Base-by-base conservation (phyloP, 2,797 vertebrate genomes). In the Alcedo atthis region DNA sequence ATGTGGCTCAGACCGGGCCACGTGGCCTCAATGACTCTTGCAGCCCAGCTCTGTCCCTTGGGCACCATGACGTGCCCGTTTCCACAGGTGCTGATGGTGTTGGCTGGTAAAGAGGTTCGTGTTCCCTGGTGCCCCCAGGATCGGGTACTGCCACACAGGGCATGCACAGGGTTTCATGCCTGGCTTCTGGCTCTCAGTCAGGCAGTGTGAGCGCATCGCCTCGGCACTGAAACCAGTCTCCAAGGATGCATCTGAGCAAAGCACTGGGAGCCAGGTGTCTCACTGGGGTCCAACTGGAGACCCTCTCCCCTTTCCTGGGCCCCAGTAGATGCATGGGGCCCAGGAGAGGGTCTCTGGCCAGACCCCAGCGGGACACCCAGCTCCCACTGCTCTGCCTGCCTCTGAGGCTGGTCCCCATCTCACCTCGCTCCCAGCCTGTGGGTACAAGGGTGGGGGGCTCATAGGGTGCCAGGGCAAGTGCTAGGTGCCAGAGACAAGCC, bases 351-450 rank as follows among this genome's bases (percentile, higher is more conserved):
- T 81, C 54, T 57, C 67, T 5, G 16, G 42, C 3, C 2, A 3
- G 55, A 42, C 8, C 43, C 43, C 4, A 0, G 30, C 0, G 0
- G 28, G 54, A 64, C 2, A 8, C 35, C 15, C 0, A 0, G 43
- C 26, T 71, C 45, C 19, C 32, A 51, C 13, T 1, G 18, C 8
- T 32, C 51, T 0, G 0, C 48, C 22, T 24, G 46, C 70, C 46
- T 20, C 25, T 7, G 57, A 48, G 21, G 16, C 37, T 4, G 4
- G 33, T 3, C 2, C 64, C 53, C 35, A 55, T 1, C n/a, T 48
- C 48, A 25, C 26, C 48, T 77, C 6, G 0, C 49, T 58, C 25
- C n/a, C n/a, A 20, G n/a, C 28, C 22, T 7, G 12, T 0, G 2
- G 28, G 8, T 15, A 35, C 10, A 22, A 18, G 55, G 32, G n/a